Evolutionary conservation across 2,113 vertebrate species (phyloP).

Genomic region (Motacilla alba): DNA sequence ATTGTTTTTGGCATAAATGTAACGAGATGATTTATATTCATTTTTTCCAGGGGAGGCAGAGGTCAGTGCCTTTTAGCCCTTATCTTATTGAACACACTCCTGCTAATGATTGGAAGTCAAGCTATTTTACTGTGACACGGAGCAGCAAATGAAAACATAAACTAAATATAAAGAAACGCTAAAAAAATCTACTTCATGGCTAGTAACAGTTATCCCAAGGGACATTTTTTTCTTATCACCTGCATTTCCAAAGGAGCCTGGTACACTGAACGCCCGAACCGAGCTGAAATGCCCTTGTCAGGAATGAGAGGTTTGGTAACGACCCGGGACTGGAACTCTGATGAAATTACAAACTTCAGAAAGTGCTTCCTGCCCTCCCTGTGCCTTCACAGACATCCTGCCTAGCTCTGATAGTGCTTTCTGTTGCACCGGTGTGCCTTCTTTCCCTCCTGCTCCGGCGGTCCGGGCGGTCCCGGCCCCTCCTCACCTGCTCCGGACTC

Average conservation of each 20-base stretch:
- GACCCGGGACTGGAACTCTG: neutral
- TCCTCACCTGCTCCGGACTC: neutral
- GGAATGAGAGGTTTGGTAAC: neutral
- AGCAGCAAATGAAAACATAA: neutral
- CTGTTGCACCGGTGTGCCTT: accelerated
- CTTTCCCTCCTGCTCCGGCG: too few relatives aligned
- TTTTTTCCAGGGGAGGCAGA: neutral
- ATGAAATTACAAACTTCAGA: neutral
- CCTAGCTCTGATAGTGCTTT: neutral
- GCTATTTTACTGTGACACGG: neutral
- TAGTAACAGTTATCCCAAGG: neutral
- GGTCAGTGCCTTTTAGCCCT: constrained; percentile 21
- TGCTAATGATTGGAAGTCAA: neutral
- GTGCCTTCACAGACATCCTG: neutral
- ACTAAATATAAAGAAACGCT: neutral
- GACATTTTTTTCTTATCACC: neutral
- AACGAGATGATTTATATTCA: constrained; percentile 28
- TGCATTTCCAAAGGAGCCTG: neutral
- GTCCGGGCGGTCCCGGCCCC: too few relatives aligned
- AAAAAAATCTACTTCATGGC: neutral
- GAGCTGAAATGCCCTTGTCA: neutral
- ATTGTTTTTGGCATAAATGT: constrained; percentile 1
- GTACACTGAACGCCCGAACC: accelerated
- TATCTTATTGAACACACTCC: neutral
- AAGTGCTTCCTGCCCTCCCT: neutral